A percentile compares a stretch with the other conserved stretches of the same genome.
Conservation (phyloP, 2,113 vertebrate species). For the Myiagra hebetior region DNA sequence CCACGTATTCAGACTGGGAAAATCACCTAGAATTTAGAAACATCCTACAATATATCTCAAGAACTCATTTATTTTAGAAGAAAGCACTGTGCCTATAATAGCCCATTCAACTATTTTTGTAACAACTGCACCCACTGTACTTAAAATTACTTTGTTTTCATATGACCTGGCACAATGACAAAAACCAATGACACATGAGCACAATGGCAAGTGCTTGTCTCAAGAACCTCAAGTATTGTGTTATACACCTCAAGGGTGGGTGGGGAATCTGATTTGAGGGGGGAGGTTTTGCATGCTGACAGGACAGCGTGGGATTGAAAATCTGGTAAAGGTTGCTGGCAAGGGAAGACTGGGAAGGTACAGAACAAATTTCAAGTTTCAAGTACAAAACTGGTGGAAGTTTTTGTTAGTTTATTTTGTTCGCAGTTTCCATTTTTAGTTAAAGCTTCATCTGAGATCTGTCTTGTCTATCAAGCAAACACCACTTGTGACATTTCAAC, state of each 20-base stretch:
- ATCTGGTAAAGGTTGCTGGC: background rate
- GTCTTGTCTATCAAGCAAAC: background rate
- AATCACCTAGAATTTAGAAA: background rate
- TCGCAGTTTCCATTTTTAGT: background rate
- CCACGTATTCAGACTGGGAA: background rate
- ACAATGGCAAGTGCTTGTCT: background rate
- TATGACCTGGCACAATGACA: background rate
- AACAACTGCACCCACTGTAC: background rate
- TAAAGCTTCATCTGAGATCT: background rate
- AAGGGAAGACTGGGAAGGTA: background rate
- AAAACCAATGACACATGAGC: background rate
- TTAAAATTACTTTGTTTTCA: slow-evolving; percentile 16
- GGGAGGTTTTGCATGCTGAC: background rate
- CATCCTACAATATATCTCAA: background rate
- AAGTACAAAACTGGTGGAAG: background rate
- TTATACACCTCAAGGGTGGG: background rate
- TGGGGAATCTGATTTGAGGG: background rate
- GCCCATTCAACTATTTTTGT: slow-evolving; percentile 6
- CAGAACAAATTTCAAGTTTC: background rate
- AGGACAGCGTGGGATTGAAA: background rate
- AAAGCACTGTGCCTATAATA: background rate
- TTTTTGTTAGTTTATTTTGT: background rate
- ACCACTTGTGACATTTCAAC: background rate
- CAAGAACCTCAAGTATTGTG: background rate
- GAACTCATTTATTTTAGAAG: background rate